Percentiles rank a stretch among this genome's conserved stretches.
Conservation (phyloP, 2,113 vertebrate genomes). For the Dicaeum eximium region DNA sequence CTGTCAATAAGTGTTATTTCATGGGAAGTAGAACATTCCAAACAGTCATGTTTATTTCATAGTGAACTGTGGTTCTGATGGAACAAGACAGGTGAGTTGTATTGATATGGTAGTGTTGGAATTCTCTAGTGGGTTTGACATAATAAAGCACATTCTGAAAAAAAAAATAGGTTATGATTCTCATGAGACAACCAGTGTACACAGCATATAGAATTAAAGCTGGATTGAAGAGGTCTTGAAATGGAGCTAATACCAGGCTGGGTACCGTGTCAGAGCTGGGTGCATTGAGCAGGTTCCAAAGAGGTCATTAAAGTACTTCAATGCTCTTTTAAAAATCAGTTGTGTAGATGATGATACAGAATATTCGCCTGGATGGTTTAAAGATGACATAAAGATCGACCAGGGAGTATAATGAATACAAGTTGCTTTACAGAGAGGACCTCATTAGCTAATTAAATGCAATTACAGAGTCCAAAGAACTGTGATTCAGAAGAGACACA, state of each 20-base stretch:
- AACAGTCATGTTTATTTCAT: not conserved
- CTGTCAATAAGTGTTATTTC: not conserved
- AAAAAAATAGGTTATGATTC: not conserved
- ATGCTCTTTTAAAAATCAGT: not conserved
- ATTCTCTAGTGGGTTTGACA: not conserved
- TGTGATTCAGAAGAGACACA: not conserved
- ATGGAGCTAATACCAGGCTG: not conserved
- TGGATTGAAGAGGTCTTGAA: not conserved
- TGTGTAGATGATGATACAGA: conserved; percentile 1
- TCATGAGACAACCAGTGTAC: not conserved
- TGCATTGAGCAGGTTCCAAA: not conserved
- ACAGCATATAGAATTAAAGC: not conserved
- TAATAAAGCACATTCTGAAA: not conserved
- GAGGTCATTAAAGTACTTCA: not conserved
- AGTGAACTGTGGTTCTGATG: not conserved
- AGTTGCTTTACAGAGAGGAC: not conserved
- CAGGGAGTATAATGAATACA: not conserved
- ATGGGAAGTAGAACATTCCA: not conserved
- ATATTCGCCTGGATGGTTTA: not conserved
- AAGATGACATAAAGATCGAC: conserved; percentile 7
- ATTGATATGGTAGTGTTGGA: not conserved
- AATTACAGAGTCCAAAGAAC: not conserved
- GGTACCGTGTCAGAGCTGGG: not conserved
- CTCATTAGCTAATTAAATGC: conserved; percentile 3
- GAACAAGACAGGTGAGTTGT: not conserved